These are phyloP conservation scores for Dendrolimus kikuchii DNA, from an alignment of 1,140 invertebrate species.

Conservation along the genomic window DNA sequence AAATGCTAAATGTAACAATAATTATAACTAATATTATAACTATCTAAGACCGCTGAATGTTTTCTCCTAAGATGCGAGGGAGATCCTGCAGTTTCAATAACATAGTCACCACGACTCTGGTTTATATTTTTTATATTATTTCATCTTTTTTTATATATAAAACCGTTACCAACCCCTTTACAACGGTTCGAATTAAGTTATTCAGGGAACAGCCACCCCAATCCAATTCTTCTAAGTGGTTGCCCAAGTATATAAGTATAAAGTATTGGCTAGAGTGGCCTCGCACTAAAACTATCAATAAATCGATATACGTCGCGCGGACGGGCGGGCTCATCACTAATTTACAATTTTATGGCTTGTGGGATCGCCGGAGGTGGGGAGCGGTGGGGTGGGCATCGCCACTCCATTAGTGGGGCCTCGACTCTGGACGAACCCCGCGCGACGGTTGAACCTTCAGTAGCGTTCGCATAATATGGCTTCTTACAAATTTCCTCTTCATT, in stretches of 20 bases:
- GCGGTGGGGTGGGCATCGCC: constrained; percentile 16
- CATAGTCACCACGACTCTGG: too few species aligned
- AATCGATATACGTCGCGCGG: constrained; percentile 60
- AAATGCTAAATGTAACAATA: too few species aligned
- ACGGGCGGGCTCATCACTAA: constrained; percentile 64
- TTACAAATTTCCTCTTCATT: constrained; percentile 6
- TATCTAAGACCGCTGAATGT: too few species aligned
- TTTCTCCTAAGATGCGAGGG: too few species aligned
- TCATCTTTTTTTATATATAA: too few species aligned
- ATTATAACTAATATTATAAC: too few species aligned
- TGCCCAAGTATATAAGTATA: too few species aligned
- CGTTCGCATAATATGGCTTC: constrained; percentile 28
- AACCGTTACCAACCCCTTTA: too few species aligned
- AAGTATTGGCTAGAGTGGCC: constrained; percentile 22
- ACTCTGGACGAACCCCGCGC: constrained; percentile 27
- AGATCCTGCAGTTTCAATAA: too few species aligned
- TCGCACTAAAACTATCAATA: constrained; percentile 59
- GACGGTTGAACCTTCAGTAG: constrained; percentile 41
- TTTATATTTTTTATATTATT: too few species aligned
- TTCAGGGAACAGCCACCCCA: not conserved
- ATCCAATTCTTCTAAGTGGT: constrained; percentile 19
- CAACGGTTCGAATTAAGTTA: too few species aligned
- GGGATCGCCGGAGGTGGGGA: constrained; percentile 42
- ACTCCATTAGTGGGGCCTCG: constrained; percentile 53
- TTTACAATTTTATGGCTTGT: constrained; percentile 70